Base-by-base conservation (phyloP, 2,797 vertebrate species). In the Microctenopoma steveboyesi region DNA sequence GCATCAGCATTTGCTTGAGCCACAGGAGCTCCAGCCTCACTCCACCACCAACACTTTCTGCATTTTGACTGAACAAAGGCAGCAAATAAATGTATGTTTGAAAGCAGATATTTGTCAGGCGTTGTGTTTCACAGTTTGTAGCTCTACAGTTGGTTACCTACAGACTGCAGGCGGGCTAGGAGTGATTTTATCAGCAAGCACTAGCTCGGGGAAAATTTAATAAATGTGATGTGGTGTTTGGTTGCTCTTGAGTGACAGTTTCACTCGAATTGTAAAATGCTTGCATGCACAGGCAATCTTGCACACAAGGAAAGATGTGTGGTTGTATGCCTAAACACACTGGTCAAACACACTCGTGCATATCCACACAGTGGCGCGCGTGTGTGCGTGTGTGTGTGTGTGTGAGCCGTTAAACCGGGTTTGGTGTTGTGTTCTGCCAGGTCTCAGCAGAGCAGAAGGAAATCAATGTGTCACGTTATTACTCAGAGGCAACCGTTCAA, bases 141-240 rank as follows among this genome's bases (percentile, higher is more conserved):
- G 59, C 58, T 69, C 55, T 42, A 40, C 67, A 65, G 69, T 65
- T 54, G 67, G 73, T 66, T 71, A 63, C 58, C 59, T 51, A 12
- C 53, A 72, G 62, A 49, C 69, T 42, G 58, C 45, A 9, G 3
- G 43, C 8, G 5, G 42, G 18, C 16, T 10, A 27, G 53, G 15
- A 71, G 55, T 72, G 40, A 64, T 53, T 70, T 67, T 74, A 68
- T 51, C 68, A 67, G 58, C 64, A 47, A 67, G 54, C 33, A 43
- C 63, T 54, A 53, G 47, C 45, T 76, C 46, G 4, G 18, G 46
- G 51, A 71, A 63, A 60, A 65, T 69, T 5, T 64, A 65, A 74
- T 76, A 78, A 84, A 80, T 67, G 60, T 64, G 74, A 72, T 70
- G 42, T 74, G 74, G 53, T 77, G 62, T 80, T 70, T 69, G 79